Evolutionary conservation across 2,113 vertebrate species (phyloP).

Genomic region (Ceyx margarethae): DNA sequence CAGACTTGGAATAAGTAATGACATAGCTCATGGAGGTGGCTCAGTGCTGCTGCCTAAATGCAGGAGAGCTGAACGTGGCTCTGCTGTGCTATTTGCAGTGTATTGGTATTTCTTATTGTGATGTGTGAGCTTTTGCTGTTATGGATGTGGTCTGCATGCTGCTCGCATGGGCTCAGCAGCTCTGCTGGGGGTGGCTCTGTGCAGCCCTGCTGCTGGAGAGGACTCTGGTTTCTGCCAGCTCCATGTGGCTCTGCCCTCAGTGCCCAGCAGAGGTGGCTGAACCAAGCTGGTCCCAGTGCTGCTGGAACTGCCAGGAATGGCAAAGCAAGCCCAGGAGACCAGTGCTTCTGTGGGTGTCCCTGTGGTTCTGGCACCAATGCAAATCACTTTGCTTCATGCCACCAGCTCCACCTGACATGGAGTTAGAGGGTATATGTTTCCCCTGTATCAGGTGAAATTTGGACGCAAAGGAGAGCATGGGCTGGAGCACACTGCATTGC

Average conservation of each 20-base stretch:
- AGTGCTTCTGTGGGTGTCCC: background rate
- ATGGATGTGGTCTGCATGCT: fast-evolving
- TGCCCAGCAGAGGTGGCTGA: background rate
- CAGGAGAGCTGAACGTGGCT: background rate
- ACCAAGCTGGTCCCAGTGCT: background rate
- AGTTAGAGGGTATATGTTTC: background rate
- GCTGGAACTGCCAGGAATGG: too few relatives aligned
- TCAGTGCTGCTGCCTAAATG: background rate
- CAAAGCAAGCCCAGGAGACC: background rate
- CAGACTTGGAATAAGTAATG: fast-evolving
- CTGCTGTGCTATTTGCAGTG: fast-evolving
- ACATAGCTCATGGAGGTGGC: fast-evolving
- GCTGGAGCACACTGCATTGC: background rate
- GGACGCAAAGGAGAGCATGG: fast-evolving
- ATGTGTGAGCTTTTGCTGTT: background rate
- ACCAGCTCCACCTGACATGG: background rate
- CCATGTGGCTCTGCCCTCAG: background rate
- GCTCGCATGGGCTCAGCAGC: background rate
- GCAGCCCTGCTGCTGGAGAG: background rate
- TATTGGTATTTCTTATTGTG: too few relatives aligned
- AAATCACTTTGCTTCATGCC: background rate
- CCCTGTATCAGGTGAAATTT: background rate
- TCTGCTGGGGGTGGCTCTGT: fast-evolving
- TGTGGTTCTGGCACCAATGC: fast-evolving
- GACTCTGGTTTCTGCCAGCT: background rate